phyloP scores from a whole-genome alignment of 2,797 vertebrate genomes.

The Rhabdomys pumilio region DNA sequence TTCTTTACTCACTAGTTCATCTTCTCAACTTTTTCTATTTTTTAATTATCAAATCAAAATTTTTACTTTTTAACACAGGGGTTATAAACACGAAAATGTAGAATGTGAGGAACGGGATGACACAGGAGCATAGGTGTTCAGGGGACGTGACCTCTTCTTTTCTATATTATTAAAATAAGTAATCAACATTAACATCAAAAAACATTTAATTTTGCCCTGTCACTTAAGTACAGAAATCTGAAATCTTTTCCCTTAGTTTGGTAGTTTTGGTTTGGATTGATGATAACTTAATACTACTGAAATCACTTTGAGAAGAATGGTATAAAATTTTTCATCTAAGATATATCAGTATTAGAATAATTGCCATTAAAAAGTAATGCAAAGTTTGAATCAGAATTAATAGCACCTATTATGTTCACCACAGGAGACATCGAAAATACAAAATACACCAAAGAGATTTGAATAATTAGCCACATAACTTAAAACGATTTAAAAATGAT shows the following conservation, averaged over 20 bases:
- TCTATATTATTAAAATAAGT: neutral
- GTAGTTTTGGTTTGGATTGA: constrained; percentile 44
- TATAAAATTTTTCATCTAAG: constrained; percentile 16
- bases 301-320: neutral
- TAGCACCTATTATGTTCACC: constrained; percentile 62
- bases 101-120: no score
- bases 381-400: constrained; percentile 42
- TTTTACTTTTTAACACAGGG: no score
- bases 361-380: constrained; percentile 3
- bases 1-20: neutral
- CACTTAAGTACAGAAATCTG: neutral
- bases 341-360: neutral
- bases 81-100: no score
- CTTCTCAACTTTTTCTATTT: neutral
- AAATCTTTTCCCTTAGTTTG: neutral
- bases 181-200: constrained; percentile 1
- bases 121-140: no score
- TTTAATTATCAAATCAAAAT: no score
- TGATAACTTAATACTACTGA: neutral
- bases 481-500: neutral
- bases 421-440: neutral
- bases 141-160: neutral
- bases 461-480: constrained; percentile 37
- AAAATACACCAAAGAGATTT: neutral
- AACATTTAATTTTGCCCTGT: neutral